These are phyloP conservation scores for Phaedon cochleariae DNA, from an alignment of 2,888 invertebrate species.

Conservation along the genomic window DNA sequence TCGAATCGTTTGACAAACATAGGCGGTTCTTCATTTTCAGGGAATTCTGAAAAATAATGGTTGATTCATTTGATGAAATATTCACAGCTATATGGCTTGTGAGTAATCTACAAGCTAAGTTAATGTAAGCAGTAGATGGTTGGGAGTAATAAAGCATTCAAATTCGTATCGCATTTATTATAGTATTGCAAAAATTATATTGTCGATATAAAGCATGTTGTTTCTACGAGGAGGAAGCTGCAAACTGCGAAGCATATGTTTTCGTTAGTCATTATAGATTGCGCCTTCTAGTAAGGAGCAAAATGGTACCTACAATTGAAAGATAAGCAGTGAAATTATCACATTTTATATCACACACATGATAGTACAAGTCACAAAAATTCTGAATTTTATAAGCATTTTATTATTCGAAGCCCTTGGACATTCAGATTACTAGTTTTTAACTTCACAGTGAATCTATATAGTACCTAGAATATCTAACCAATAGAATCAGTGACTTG, in stretches of 20 bases:
- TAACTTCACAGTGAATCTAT: background rate
- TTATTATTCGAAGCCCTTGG: too few relatives aligned
- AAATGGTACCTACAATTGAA: background rate
- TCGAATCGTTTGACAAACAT: slow-evolving; percentile 88
- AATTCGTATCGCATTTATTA: background rate
- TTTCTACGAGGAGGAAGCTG: background rate
- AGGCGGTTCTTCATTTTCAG: slow-evolving; percentile 76
- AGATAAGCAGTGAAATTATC: background rate
- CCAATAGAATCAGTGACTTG: too few relatives aligned
- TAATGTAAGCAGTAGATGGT: background rate
- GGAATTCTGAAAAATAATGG: slow-evolving; percentile 69
- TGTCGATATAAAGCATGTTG: background rate
- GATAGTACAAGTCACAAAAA: background rate
- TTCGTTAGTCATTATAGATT: background rate
- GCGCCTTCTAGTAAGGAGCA: background rate
- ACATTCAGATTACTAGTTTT: background rate
- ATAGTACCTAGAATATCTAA: too few relatives aligned
- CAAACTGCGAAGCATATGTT: background rate
- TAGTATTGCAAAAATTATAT: background rate
- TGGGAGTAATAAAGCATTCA: background rate
- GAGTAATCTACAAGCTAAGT: background rate
- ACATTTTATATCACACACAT: background rate
- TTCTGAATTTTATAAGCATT: background rate
- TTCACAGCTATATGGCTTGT: background rate
- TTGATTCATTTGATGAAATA: background rate